Percentiles rank a stretch among this genome's conserved stretches.
phyloP scores from a whole-genome alignment of 2,113 vertebrate genomes.

The Microtus oregoni region DNA sequence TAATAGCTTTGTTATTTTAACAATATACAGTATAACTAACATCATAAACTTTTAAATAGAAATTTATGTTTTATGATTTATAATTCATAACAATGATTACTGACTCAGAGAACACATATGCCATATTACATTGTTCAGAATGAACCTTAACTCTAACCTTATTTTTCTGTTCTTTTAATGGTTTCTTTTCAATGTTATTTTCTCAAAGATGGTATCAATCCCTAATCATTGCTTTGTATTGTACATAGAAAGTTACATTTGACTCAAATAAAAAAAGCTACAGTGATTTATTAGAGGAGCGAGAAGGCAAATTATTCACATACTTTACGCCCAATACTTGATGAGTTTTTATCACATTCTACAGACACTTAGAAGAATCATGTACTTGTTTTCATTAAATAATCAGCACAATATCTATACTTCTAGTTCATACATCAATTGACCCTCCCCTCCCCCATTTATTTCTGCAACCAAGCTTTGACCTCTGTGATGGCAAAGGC shows the following conservation, averaged over 20 bases:
- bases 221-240: neutral
- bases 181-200: neutral
- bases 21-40: neutral
- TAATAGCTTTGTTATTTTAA: neutral
- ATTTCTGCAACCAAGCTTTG: neutral
- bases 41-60: neutral
- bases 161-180: neutral
- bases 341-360: neutral
- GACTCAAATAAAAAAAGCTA: neutral
- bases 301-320: neutral
- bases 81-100: neutral
- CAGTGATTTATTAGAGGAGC: neutral
- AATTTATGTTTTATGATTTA: neutral
- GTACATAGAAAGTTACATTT: neutral
- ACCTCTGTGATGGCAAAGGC: neutral
- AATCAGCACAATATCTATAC: neutral
- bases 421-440: neutral
- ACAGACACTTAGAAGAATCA: neutral
- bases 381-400: conserved; percentile 15
- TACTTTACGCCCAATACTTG: neutral
- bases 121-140: neutral
- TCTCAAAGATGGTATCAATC: neutral
- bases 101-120: neutral
- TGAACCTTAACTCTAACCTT: neutral
- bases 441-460: neutral